Evolutionary conservation across 2,888 invertebrate species (phyloP).

Genomic region (Drosophila acutilabella): DNA sequence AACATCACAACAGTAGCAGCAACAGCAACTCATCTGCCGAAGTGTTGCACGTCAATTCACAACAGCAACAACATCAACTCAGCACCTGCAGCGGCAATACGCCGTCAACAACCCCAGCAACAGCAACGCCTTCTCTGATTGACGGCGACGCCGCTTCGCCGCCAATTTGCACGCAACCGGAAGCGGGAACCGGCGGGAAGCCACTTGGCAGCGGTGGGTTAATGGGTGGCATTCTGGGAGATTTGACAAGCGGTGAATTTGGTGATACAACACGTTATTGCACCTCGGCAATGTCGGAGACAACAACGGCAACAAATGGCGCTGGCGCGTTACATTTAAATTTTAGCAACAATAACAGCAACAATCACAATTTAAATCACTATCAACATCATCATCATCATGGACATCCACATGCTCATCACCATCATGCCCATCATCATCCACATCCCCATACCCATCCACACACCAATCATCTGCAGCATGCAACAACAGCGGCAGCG

Average conservation of each 20-base stretch:
- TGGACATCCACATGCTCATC: constrained; percentile 57
- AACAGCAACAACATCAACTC: constrained; percentile 48
- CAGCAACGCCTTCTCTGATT: constrained; percentile 58
- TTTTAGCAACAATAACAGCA: constrained; percentile 82
- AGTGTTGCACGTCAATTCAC: constrained; percentile 39
- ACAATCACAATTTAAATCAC: constrained; percentile 74
- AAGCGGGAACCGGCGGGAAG: constrained; percentile 82
- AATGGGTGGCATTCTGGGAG: constrained; percentile 83
- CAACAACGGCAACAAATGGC: constrained; percentile 60
- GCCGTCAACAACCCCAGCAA: constrained; percentile 38
- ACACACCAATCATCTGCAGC: constrained; percentile 36
- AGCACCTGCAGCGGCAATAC: constrained; percentile 39
- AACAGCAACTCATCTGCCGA: constrained; percentile 30
- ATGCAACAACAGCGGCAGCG: constrained; percentile 29
- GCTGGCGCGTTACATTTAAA: constrained; percentile 82
- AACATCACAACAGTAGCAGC: constrained; percentile 49
- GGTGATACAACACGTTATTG: constrained; percentile 84
- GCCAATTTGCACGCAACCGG: constrained; percentile 85
- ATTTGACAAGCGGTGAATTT: constrained; percentile 84
- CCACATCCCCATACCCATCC: constrained; percentile 39
- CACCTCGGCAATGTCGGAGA: constrained; percentile 80
- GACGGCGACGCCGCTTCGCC: constrained; percentile 82
- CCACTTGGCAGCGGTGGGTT: constrained; percentile 81
- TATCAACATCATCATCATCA: constrained; percentile 71
- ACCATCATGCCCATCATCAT: constrained; percentile 67